phyloP scores from a whole-genome alignment of 2,113 vertebrate species.

The Caloenas nicobarica region DNA sequence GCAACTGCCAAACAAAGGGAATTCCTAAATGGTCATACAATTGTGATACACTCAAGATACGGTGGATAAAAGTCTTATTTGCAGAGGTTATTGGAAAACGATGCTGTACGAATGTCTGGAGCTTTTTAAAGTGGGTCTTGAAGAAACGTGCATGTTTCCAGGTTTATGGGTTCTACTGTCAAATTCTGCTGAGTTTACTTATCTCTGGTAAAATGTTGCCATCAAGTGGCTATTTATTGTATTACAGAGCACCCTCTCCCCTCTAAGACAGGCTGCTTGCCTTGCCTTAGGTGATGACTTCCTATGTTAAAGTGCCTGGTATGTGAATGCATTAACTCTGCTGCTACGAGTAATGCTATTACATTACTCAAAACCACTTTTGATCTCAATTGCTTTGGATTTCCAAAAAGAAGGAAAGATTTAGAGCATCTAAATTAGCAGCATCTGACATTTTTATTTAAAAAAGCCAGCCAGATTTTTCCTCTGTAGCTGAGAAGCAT shows the following conservation, averaged over 20 bases:
- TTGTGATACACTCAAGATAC: accelerated
- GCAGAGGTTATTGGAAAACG: background rate
- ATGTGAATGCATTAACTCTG: background rate
- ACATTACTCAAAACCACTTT: background rate
- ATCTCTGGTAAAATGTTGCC: constrained; percentile 56
- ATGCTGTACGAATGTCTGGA: too few species aligned
- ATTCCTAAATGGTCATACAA: accelerated
- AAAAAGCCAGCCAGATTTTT: background rate
- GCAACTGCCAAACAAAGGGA: too few species aligned
- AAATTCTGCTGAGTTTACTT: background rate
- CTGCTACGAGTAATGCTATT: background rate
- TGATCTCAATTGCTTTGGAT: background rate
- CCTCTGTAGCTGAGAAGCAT: background rate
- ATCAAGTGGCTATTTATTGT: constrained; percentile 48
- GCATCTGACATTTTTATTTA: background rate
- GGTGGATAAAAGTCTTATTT: background rate
- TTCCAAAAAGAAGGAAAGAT: background rate
- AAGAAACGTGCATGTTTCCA: background rate
- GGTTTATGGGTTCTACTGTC: background rate
- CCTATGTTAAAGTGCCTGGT: background rate
- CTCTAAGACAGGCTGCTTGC: background rate
- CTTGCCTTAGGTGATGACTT: background rate
- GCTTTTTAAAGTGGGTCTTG: background rate
- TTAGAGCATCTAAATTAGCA: background rate
- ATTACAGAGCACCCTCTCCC: background rate